Evolutionary conservation across 2,888 invertebrate species (phyloP).

Genomic region (Athrips mouffetella): DNA sequence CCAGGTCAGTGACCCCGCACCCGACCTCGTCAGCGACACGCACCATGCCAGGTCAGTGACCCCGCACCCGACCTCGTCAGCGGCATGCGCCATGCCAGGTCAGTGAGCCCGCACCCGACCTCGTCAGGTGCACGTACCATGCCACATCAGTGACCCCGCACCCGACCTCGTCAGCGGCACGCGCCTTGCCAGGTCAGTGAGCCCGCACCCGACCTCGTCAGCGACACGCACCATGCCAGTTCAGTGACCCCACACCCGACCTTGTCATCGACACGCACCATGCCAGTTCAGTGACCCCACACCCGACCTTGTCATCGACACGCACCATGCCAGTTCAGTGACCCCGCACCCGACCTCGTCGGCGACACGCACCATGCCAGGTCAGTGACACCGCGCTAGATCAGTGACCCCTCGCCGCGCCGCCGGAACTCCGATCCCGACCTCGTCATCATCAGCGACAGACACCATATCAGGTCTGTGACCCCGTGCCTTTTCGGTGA

Average conservation of each 20-base stretch:
- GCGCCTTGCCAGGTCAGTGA: neutral
- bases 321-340: too few species aligned
- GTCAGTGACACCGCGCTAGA: conserved; percentile 25
- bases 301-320: too few species aligned
- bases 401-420: too few species aligned
- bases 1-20: too few species aligned
- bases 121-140: neutral
- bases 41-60: too few species aligned
- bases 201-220: neutral
- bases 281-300: conserved; percentile 24
- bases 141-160: neutral
- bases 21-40: too few species aligned
- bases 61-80: neutral
- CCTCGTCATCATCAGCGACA: too few species aligned
- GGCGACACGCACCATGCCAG: neutral
- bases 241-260: conserved; percentile 25
- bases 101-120: neutral
- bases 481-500: too few species aligned
- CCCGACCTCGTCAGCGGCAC: neutral
- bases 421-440: too few species aligned
- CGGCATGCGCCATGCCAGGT: neutral
- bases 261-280: conserved; percentile 36
- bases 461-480: too few species aligned
- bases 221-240: neutral
- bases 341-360: neutral